Base-by-base conservation (phyloP, 1,140 invertebrate genomes). In the Chymomyza costata region DNA sequence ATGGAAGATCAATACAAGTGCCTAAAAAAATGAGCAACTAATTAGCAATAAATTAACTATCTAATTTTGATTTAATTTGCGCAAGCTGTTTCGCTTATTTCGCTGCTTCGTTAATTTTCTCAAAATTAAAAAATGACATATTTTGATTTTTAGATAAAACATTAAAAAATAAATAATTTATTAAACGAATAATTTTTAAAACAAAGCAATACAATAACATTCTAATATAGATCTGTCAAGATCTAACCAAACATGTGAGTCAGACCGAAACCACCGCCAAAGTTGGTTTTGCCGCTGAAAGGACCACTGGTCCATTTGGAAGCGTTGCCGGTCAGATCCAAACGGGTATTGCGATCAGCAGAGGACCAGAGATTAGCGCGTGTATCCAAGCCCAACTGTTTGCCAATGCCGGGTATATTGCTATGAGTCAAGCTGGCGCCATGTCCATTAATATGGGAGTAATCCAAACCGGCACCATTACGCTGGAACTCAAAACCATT, bases 401-500 rank as follows among this genome's bases (percentile, higher is more conserved):
- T 48, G 5, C 81, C 81, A 3, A 83, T 44, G n/a, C 76, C 76
- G n/a, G 81, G 81, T 41, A 83, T 69, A 11, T 73, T 83, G 46
- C 70, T 73, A 45, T 83, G 70, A 2, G 69, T 83, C 13, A 83
- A 30, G 35, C 47, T 57, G 40, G 10, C 81, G n/a, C 69, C 66
- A 11, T 83, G 81, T 6, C 81, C 81, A 30, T 83, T 78, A 19
- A 50, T 41, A 34, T 83, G 70, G 0, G 73, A 68, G 59, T 83
- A 83, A 1, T 81, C 73, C 16, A 83, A 35, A 1, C 69, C 54
- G 18, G 57, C 66, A 14, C 80, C 80, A 19, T 83, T 83, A 11
- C 80, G 73, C 30, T 83, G 62, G 54, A 83, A 83, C 14, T 65
- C 43, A 2, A 83, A 64, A 17, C 80, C 80, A 44, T 83, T 83